phyloP scores from a whole-genome alignment of 2,888 invertebrate species.

The Pyralis farinalis region DNA sequence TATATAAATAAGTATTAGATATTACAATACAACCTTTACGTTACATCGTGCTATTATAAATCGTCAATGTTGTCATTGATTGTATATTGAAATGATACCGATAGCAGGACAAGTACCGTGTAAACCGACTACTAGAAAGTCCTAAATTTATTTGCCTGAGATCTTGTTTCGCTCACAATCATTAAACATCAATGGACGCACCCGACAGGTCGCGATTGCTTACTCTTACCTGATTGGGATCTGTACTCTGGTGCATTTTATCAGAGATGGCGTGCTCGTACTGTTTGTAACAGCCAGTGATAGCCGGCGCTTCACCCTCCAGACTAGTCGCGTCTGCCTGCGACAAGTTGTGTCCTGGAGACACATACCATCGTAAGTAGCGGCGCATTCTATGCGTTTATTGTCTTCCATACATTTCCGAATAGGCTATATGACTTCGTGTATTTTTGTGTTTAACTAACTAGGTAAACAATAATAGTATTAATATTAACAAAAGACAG shows the following conservation, averaged over 20 bases:
- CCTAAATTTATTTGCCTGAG: too few relatives aligned
- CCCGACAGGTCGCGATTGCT: slow-evolving; percentile 24
- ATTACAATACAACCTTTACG: too few relatives aligned
- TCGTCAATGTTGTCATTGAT: too few relatives aligned
- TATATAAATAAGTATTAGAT: too few relatives aligned
- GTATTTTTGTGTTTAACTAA: slow-evolving; percentile 26
- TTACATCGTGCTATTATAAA: too few relatives aligned
- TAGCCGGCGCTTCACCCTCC: slow-evolving; percentile 88
- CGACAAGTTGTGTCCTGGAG: slow-evolving; percentile 94
- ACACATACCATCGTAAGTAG: slow-evolving; percentile 76
- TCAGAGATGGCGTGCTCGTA: slow-evolving; percentile 84
- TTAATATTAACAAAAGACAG: slow-evolving; percentile 51
- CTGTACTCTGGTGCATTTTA: slow-evolving; percentile 59
- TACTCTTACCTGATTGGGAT: slow-evolving; percentile 59
- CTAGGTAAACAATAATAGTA: slow-evolving; percentile 37
- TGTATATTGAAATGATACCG: too few relatives aligned
- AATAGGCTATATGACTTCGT: slow-evolving; percentile 32
- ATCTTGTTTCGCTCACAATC: too few relatives aligned
- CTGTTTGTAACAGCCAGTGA: slow-evolving; percentile 88
- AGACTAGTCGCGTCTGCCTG: slow-evolving; percentile 93
- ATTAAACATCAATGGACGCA: slow-evolving; percentile 42
- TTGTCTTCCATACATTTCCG: slow-evolving; percentile 39
- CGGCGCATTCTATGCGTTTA: slow-evolving; percentile 50
- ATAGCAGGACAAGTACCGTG: too few relatives aligned
- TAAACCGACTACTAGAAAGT: too few relatives aligned